Evolutionary conservation across 2,113 vertebrate species (phyloP), one percentile per base, ranked within the genome.

Genomic region (Corydoras maculifer): DNA sequence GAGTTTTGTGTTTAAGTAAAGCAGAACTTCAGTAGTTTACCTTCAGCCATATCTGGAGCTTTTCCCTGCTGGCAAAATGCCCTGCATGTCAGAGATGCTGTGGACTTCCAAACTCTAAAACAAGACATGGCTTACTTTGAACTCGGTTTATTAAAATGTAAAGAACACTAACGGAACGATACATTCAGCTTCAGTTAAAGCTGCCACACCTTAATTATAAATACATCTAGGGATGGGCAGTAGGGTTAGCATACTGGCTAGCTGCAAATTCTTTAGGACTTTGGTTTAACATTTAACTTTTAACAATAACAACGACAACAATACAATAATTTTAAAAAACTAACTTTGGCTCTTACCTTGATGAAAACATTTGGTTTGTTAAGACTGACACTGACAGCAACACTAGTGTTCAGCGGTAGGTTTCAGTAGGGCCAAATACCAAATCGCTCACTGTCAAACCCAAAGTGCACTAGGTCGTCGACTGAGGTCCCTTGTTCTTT

Each of bases 31-130:
- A 7, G 3, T 32, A 0, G 29, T 74, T 77, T 63, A 89, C 89
- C 89, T 30, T 89, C 82, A 0, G 29, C 54, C 86, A 88, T 89
- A 75, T 90, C 87, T 0, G 85, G 86, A 2, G 86, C 83, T 62
- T 2, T 80, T n/a, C 88, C 87, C 1, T 67, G 72, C 0, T 32
- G 72, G 9, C 80, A 83, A 50, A 87, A 76, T 1, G 80, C 65
- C 72, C 84, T 82, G 75, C 69, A 50, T 8, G 67, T 49, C 64
- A 85, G 4, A 13, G 78, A 82, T 0, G 68, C 73, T 1, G 79
- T 74, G 1, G 80, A 80, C 49, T 82, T 82, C 30, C 88, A 71
- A 70, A 81, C 32, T 74, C 78, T 75, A 69, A 58, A 72, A 62
- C 51, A 71, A 35, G 3, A n/a, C 29, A 30, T 13, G 53, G 5